phyloP scores from a whole-genome alignment of 1,140 invertebrate species.

The Pseudomyrmex concolor region DNA sequence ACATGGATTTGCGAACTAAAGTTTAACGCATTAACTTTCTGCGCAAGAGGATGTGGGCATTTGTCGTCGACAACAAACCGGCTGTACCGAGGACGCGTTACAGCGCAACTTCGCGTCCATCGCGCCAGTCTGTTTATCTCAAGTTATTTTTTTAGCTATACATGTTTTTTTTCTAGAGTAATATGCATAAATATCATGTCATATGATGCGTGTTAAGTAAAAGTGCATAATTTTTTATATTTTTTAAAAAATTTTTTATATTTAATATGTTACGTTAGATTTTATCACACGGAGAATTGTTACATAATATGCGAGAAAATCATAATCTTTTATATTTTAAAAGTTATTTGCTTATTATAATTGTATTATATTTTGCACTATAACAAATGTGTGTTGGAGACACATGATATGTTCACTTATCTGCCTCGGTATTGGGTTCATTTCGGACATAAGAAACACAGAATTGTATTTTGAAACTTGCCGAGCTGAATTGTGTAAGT shows the following conservation, averaged over 20 bases:
- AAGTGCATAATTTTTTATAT: not conserved
- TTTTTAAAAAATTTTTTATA: too few species aligned
- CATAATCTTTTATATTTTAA: too few species aligned
- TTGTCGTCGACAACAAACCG: slow-evolving; percentile 73
- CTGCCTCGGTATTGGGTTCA: too few species aligned
- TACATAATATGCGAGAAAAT: too few species aligned
- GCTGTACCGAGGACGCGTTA: slow-evolving; percentile 29
- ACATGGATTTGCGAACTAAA: slow-evolving; percentile 82
- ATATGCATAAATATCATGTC: too few species aligned
- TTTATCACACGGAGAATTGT: too few species aligned
- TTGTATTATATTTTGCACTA: too few species aligned
- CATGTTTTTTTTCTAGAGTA: not conserved
- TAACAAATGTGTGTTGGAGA: too few species aligned
- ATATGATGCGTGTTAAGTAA: not conserved
- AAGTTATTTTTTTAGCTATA: not conserved
- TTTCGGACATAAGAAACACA: too few species aligned
- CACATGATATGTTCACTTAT: too few species aligned
- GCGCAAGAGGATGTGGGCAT: slow-evolving; percentile 80
- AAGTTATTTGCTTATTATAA: not conserved
- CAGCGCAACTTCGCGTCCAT: not conserved
- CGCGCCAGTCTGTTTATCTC: slow-evolving; percentile 11
- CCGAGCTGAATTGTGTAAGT: not conserved
- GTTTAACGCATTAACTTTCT: slow-evolving; percentile 81
- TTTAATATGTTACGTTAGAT: too few species aligned
- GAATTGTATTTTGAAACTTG: not conserved